These are phyloP conservation scores for Pithys albifrons DNA, from an alignment of 2,113 vertebrate species.

Conservation along the genomic window DNA sequence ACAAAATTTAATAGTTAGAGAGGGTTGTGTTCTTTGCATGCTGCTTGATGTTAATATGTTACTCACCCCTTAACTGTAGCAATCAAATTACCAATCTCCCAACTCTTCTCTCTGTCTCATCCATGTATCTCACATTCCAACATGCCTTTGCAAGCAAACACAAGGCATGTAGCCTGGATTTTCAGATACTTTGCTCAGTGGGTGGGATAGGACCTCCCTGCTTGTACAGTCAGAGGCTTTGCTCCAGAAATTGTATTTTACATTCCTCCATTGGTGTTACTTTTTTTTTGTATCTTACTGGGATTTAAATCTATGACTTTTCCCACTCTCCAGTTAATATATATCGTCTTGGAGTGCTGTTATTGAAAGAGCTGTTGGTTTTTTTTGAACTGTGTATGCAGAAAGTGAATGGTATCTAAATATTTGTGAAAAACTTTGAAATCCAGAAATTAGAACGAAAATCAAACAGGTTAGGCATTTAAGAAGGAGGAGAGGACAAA, in stretches of 20 bases:
- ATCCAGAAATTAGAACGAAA: background rate
- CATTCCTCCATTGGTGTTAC: background rate
- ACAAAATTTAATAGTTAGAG: background rate
- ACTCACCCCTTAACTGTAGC: background rate
- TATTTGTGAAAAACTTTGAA: background rate
- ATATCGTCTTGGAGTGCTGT: background rate
- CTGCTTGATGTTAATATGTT: background rate
- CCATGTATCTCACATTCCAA: background rate
- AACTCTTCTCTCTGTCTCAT: background rate
- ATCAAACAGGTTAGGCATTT: background rate
- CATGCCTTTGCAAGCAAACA: background rate
- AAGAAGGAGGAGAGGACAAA: background rate
- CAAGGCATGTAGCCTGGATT: background rate
- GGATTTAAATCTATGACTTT: background rate
- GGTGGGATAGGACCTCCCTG: constrained; percentile 56
- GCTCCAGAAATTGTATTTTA: background rate
- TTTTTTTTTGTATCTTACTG: background rate
- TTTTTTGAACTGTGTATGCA: background rate
- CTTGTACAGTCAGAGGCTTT: background rate
- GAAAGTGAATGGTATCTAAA: background rate
- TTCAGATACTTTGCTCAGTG: background rate
- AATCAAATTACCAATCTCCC: background rate
- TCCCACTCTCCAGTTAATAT: background rate
- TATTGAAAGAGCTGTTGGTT: background rate
- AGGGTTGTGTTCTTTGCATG: background rate